Base-by-base conservation (phyloP, 2,113 vertebrate species). In the Caloenas nicobarica region DNA sequence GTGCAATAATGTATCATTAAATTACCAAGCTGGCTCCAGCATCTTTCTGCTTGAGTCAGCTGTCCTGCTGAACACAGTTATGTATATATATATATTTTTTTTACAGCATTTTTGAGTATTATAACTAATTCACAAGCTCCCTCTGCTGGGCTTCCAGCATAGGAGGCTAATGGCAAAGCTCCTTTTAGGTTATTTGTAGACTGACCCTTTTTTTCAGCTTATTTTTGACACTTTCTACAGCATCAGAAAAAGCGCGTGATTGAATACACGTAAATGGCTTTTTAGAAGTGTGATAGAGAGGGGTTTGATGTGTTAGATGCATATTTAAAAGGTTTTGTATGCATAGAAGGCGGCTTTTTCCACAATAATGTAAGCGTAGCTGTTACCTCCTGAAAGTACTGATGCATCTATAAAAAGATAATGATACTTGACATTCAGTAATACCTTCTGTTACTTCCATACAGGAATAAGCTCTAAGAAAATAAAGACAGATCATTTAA, bases 91-190 rank as follows among this genome's bases (percentile, higher is more conserved):
- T 51, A 46, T 65, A 73, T 24, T 53, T 53, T 53, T 53, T 77
- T 24, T 21, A 51, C 17, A 60, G 21, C 10, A 8, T 57, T 89
- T 79, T 56, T 62, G 7, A 25, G 70, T 51, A 38, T 19, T 83
- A 74, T 83, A 90, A 19, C 53, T 93, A 71, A 95, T 96, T 95
- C 94, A 84, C 58, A 96, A 76, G 96, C 97, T 97, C 98, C 98
- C 96, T 98, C 98, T 98, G 96, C 96, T 98, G 98, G 97, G 61
- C 51, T 80, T 58, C 58, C 34, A 40, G 56, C 66, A 21, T 31
- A 25, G 38, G 17, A 70, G 24, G 36, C 48, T 60, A 22, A 23
- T 44, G 34, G 56, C 50, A 93, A 88, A 93, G 62, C 57, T 87
- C 18, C 36, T 62, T 11, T 60, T 56, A 10, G 0, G 1, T 85